Conservation (phyloP, 2,888 invertebrate species). For the Amiota mariae region DNA sequence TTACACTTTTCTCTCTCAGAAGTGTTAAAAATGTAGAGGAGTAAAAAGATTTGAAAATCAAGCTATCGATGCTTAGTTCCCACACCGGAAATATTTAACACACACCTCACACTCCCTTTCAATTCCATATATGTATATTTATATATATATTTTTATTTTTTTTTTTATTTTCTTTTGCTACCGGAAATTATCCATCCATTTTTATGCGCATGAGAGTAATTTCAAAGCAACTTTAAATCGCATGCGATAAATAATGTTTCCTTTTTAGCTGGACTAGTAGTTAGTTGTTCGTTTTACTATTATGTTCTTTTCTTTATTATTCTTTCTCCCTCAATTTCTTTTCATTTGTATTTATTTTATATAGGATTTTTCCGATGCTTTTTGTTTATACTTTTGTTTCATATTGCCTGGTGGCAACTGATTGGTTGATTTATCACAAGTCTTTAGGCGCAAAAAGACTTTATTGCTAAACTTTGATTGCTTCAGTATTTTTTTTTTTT, state of each 20-base stretch:
- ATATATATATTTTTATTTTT: too few relatives aligned
- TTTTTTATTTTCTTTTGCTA: constrained; percentile 12
- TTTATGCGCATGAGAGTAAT: constrained; percentile 47
- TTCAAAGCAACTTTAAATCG: constrained; percentile 57
- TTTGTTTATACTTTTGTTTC: neutral
- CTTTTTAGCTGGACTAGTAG: constrained; percentile 34
- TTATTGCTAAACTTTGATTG: constrained; percentile 67
- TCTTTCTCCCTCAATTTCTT: neutral
- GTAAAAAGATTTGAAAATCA: neutral
- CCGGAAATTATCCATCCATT: constrained; percentile 32
- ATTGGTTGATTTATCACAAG: constrained; percentile 64
- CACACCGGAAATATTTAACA: constrained; percentile 16
- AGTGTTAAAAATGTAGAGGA: too few relatives aligned
- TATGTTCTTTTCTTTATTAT: constrained; percentile 5
- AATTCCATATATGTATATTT: too few relatives aligned
- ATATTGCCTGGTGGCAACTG: constrained; percentile 39
- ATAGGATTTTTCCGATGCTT: neutral
- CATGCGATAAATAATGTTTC: constrained; percentile 57
- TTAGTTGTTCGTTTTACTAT: neutral
- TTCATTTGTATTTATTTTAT: neutral
- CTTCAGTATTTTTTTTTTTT: constrained; percentile 8
- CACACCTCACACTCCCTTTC: constrained; percentile 36
- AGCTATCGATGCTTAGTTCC: constrained; percentile 1
- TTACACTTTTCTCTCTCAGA: constrained; percentile 31
- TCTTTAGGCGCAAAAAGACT: constrained; percentile 66